Percentiles rank a stretch among this genome's conserved stretches.
phyloP scores from a whole-genome alignment of 2,797 vertebrate genomes.

The Decapterus maruadsi region DNA sequence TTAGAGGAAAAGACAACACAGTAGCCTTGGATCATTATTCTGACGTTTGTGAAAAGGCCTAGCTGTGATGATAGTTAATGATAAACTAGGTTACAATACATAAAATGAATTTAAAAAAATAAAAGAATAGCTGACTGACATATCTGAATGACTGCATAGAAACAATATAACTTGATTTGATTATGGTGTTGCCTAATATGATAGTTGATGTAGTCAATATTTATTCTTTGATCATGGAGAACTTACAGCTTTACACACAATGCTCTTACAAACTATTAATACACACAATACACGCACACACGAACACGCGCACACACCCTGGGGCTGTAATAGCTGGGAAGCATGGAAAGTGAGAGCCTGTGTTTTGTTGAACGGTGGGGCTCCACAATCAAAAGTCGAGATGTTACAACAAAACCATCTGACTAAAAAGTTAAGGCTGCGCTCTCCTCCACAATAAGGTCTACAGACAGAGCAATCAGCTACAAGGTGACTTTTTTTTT shows the following conservation, averaged over 20 bases:
- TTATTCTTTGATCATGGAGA: neutral
- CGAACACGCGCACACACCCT: neutral
- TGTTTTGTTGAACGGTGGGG: neutral
- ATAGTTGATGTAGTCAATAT: neutral
- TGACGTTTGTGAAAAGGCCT: neutral
- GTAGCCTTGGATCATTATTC: neutral
- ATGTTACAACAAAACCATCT: neutral
- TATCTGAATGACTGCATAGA: neutral
- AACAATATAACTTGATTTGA: neutral
- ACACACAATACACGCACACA: neutral
- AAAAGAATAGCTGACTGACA: too few relatives aligned
- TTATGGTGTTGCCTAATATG: neutral
- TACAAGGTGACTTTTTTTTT: neutral
- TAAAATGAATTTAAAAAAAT: too few relatives aligned
- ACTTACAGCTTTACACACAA: neutral
- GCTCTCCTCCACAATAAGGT: neutral
- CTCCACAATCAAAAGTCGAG: neutral
- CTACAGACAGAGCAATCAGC: neutral
- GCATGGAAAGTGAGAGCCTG: neutral
- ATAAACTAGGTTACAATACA: too few relatives aligned
- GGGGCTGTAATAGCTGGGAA: too few relatives aligned
- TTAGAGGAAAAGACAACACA: neutral
- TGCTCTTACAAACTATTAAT: too few relatives aligned
- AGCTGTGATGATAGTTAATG: too few relatives aligned
- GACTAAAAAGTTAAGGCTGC: conserved; percentile 6